These are phyloP conservation scores for Premnoplex brunnescens DNA, from an alignment of 2,797 vertebrate species.

Conservation along the genomic window DNA sequence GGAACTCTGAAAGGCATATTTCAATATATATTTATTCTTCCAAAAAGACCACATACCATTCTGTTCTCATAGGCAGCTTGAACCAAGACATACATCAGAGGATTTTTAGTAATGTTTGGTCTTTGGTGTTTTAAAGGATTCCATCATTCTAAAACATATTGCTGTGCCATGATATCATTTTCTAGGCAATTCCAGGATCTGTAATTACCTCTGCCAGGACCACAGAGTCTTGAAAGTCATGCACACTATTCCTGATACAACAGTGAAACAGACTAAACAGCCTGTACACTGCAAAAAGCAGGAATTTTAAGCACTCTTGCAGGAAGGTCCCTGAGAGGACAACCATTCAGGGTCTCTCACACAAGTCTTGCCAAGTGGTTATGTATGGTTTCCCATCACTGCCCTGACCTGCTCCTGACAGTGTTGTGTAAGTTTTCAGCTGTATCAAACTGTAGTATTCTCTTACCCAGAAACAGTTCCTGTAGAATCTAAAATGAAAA, in stretches of 20 bases:
- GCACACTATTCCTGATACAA: not conserved
- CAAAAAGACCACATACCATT: not conserved
- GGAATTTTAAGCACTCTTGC: not conserved
- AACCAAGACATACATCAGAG: not conserved
- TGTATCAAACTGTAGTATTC: not conserved
- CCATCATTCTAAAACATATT: not conserved
- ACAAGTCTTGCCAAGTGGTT: not conserved
- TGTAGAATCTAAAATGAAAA: slow-evolving; percentile 20
- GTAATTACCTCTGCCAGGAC: not conserved
- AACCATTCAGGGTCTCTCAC: not conserved
- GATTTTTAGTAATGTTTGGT: not conserved
- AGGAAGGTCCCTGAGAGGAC: not conserved
- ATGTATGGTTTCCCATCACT: not conserved
- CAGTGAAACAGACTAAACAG: not conserved
- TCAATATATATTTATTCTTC: not conserved
- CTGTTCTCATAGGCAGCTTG: not conserved
- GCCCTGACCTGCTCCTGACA: not conserved
- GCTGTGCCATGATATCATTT: not conserved
- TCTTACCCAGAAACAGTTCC: slow-evolving; percentile 14
- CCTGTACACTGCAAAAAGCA: not conserved
- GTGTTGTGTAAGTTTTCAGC: not conserved
- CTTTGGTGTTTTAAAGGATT: not conserved
- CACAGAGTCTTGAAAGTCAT: not conserved
- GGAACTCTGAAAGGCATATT: not conserved
- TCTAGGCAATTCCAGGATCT: not conserved